Evolutionary conservation across 2,113 vertebrate genomes (phyloP), one percentile per base, ranked within the genome.

Genomic region (Menura novaehollandiae): DNA sequence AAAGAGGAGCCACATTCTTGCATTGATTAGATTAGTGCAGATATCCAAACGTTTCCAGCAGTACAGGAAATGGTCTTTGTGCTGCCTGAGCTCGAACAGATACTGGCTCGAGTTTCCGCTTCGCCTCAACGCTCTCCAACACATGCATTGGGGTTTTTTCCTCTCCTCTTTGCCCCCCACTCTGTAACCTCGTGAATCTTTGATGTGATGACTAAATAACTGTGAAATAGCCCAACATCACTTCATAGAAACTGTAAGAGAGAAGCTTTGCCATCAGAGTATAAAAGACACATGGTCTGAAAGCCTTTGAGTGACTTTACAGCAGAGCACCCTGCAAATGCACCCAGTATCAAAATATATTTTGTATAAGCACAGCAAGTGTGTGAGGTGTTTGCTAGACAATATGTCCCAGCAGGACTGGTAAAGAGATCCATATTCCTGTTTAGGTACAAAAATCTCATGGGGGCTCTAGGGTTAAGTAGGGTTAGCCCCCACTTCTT

Each of bases 21-120:
- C 94, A 94, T 96, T 97, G 97, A 97, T 97, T 97, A 97, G 96
- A 97, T 97, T 94, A 95, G 87, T 22, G 80, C 95, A 92, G 96
- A 96, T 96, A 94, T 66, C 93, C 95, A 90, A 91, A 88, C 84
- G 93, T 94, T 96, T 94, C 96, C 93, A 97, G 96, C 92, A 87
- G 95, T 62, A 43, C 92, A 96, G 96, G 96, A 97, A 97, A 96
- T 79, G 77, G 76, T 92, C 95, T 94, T 79, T 93, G 79, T 84
- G 95, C 88, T 85, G 93, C 87, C 85, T 27, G 72, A 85, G 93
- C 94, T 94, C 94, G 11, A 94, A 37, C 94, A 89, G 97, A 97
- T 92, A 91, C 0, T 0, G 62, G 46, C 87, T 94, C 11, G 21
- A 80, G 82, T 93, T 96, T 96, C 95, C 69, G 22, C 91, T 95